Conservation (phyloP, 2,113 vertebrate genomes). For the Spilogale gracilis region DNA sequence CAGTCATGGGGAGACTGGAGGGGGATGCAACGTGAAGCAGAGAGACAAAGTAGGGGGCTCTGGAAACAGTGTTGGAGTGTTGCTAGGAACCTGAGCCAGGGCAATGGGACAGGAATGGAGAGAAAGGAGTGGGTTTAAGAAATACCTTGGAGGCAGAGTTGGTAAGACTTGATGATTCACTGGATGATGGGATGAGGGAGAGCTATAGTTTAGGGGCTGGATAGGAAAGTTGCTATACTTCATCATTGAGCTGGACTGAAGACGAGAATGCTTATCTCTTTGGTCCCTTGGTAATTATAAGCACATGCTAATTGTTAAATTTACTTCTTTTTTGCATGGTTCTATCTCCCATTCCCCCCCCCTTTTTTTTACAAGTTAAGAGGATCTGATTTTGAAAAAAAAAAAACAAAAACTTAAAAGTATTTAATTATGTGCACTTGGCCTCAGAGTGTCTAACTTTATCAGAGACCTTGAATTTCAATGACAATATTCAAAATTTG, state of each 20-base stretch:
- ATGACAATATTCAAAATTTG: conserved; percentile 27
- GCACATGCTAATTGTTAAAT: background rate
- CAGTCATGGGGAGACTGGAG: background rate
- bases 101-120: background rate
- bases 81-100: background rate
- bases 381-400: conserved; percentile 52
- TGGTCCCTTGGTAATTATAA: background rate
- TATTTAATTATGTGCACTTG: background rate
- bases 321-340: background rate
- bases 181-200: background rate
- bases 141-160: background rate
- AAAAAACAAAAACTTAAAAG: background rate
- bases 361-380: background rate
- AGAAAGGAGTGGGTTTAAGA: background rate
- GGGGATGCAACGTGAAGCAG: background rate
- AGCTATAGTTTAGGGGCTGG: background rate
- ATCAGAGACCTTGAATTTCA: conserved; percentile 52
- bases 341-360: too few species aligned
- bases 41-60: background rate
- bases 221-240: background rate
- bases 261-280: background rate
- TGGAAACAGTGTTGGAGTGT: background rate
- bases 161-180: background rate
- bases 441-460: background rate
- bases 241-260: background rate